Conservation (phyloP, 2,888 invertebrate genomes). For the Acanthopleura granulata region DNA sequence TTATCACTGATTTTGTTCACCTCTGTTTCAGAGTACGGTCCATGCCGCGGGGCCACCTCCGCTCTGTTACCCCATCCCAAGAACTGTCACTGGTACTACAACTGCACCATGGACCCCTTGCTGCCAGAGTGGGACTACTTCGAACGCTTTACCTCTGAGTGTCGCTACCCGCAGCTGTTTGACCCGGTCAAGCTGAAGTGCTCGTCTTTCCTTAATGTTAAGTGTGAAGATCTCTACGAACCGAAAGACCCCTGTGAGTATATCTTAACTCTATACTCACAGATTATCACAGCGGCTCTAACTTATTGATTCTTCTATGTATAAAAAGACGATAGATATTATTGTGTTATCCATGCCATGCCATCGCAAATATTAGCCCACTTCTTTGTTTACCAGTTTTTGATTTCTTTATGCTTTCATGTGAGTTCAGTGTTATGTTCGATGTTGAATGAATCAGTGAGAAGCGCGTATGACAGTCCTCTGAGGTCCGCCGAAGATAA, state of each 20-base stretch:
- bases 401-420: no score
- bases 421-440: no score
- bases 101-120: conserved; percentile 35
- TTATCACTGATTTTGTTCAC: no score
- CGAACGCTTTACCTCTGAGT: conserved; percentile 35
- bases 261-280: not conserved
- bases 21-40: not conserved
- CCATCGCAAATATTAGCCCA: no score
- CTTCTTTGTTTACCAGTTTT: no score
- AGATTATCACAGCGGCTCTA: no score
- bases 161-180: conserved; percentile 44
- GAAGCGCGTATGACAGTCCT: no score
- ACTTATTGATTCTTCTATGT: no score
- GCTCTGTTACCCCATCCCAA: conserved; percentile 44
- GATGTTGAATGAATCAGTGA: no score
- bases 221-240: conserved; percentile 45
- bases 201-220: conserved; percentile 39
- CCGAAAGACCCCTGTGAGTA: conserved; percentile 50
- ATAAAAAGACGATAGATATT: no score
- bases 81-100: conserved; percentile 51
- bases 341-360: no score
- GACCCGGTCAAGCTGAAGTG: conserved; percentile 31
- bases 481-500: no score
- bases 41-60: not conserved
- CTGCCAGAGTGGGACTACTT: conserved; percentile 23